Base-by-base conservation (phyloP, 2,888 invertebrate species). In the Saturnia pavonia region DNA sequence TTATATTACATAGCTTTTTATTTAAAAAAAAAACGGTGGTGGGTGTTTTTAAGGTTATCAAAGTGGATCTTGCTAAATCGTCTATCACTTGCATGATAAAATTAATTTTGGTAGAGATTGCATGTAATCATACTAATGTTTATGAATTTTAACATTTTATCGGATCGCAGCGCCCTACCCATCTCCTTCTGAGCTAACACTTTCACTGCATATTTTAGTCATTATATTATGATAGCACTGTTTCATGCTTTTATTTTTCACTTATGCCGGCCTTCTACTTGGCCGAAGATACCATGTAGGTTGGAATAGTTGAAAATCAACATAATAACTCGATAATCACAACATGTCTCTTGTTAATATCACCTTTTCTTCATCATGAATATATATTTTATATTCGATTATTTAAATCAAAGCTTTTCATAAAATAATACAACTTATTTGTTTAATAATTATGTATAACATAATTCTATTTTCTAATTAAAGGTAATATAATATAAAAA, bases 21-120 rank as follows among this genome's bases (percentile, higher is more conserved):
- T 34, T 4, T 34, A 34, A 6, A 4, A 34, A 4, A 34, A 34
- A 34, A 84, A 60, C 42, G 70, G 70, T 70, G 70, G 43, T 25
- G 70, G 70, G 73, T 77, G 72, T 27, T 7, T 60, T 60, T 69
- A 57, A 45, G 42, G 22, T 54, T 54, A 71, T 60, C 48, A 71
- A 72, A 77, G 82, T 90, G 91, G 34, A 91, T 90, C 90, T 91
- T 89, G 85, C 87, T 86, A 85, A 85, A 88, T 82, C 83, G 80
- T 80, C 74, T 73, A 77, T 78, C 74, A 80, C n/a, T 81, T 83
- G 92, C 93, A 92, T 92, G 91, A 76, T 27, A 70, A 65, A 81
- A 77, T 78, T 87, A 87, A 87, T 78, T 74, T 79, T 89, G 87
- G 85, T 75, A 77, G 80, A 84, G 82, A 84, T 68, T 90, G 93